Base-by-base conservation (phyloP, 2,888 invertebrate genomes). In the Pollenia amentaria region DNA sequence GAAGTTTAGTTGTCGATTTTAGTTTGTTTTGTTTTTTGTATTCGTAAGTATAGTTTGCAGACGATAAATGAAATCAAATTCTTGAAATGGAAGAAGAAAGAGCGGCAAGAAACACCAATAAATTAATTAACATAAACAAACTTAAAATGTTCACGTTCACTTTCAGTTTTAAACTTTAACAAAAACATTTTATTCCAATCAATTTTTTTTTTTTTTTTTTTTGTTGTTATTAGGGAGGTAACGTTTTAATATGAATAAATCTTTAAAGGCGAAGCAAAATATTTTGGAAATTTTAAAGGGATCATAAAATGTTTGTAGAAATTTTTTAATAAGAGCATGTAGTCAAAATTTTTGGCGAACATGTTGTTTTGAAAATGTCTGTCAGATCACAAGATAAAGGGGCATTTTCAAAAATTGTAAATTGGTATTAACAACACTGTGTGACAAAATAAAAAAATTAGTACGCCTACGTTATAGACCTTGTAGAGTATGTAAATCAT, bases 101-200 rank as follows among this genome's bases (percentile, higher is more conserved):
- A 38, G 48, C 16, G 29, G 18, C 38, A 64, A 29, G 4, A 8
- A 18, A 9, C 46, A 21, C 11, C 29, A 62, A 77, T 46, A 44
- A 70, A 57, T 83, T 77, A 76, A 70, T 83, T 72, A 76, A 70
- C 55, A 83, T 55, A 72, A 53, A 70, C 42, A 73, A 76, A 48
- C 48, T 62, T 57, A 55, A 55, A 76, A 75, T 18, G 9, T 38
- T 69, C 62, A 83, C 70, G 72, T 77, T 77, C 72, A 81, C 85
- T 85, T 85, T 85, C 77, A 4, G 70, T 81, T 80, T 70, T 65
- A 42, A 76, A 29, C 18, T 48, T 29, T 29, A 29, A 53, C 16
- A 42, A 60, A 16, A 57, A 80, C 46, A 10, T 21, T 70, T n/a
- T 29, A 70, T 76, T 60, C 44, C 53, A 46, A 69, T 53, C 18